Evolutionary conservation across 2,113 vertebrate genomes (phyloP).

Genomic region (Sapajus apella): DNA sequence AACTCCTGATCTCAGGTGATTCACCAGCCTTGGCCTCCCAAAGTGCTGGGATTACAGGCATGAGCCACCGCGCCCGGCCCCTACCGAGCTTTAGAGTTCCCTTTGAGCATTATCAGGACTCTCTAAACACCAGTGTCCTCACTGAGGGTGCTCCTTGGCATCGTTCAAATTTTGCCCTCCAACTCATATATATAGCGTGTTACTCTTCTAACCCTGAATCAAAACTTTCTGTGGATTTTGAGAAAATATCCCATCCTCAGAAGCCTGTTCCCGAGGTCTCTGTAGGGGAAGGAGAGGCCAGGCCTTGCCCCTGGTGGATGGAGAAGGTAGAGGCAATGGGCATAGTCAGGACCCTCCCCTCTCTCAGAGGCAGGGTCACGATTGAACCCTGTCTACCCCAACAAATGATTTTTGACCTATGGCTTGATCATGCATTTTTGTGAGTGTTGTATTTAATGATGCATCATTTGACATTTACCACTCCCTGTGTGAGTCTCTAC

Average conservation of each 20-base stretch:
- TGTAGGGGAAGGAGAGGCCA: neutral
- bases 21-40: too few species aligned
- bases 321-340: neutral
- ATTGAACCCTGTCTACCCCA: neutral
- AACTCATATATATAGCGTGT: neutral
- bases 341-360: neutral
- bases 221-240: neutral
- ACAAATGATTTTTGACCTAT: neutral
- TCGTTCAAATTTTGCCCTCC: neutral
- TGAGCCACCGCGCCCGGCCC: neutral
- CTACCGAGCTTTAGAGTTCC: neutral
- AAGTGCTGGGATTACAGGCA: too few species aligned
- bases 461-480: neutral
- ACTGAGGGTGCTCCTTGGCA: accelerated
- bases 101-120: neutral
- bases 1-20: too few species aligned
- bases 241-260: neutral
- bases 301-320: neutral
- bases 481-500: neutral
- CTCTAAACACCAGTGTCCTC: neutral
- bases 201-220: neutral
- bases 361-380: too few species aligned
- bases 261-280: neutral
- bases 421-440: neutral
- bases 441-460: neutral